Evolutionary conservation across 2,888 invertebrate species (phyloP).

Genomic region (Schizotus pectinicornis): DNA sequence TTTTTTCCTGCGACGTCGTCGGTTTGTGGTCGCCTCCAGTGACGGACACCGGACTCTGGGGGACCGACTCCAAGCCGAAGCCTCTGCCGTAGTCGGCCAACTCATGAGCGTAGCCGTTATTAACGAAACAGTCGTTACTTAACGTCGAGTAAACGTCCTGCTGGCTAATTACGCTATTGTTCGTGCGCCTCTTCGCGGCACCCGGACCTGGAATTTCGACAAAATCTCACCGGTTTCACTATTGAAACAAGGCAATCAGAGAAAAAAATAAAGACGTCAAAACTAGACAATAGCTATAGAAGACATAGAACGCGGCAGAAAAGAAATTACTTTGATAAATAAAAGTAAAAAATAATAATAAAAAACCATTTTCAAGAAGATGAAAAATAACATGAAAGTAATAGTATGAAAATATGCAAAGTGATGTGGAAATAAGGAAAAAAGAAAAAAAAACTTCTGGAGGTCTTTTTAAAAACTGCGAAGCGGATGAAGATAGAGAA

Average conservation of each 20-base stretch:
- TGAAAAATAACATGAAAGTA: no score
- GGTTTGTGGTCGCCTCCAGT: conserved; percentile 24
- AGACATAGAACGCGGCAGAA: no score
- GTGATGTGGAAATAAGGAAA: no score
- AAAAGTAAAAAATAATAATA: no score
- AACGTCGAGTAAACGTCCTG: conserved; percentile 29
- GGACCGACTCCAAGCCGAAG: conserved; percentile 20
- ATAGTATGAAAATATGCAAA: no score
- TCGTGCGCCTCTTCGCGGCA: conserved; percentile 6
- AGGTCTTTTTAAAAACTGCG: no score
- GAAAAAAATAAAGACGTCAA: no score
- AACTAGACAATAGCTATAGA: no score
- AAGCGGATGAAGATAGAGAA: no score
- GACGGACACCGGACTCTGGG: conserved; percentile 23
- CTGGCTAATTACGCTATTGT: conserved; percentile 27
- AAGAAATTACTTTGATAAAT: no score
- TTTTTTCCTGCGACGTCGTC: conserved; percentile 59
- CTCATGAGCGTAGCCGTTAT: conserved; percentile 32
- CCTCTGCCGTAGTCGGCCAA: conserved; percentile 20
- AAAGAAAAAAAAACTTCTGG: neutral
- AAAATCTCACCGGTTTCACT: neutral
- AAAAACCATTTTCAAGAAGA: no score
- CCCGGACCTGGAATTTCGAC: conserved; percentile 5
- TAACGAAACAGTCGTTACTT: conserved; percentile 31
- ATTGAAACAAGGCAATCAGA: no score